Evolutionary conservation across 1,140 invertebrate species (phyloP).

Genomic region (Harpegnathos saltator): DNA sequence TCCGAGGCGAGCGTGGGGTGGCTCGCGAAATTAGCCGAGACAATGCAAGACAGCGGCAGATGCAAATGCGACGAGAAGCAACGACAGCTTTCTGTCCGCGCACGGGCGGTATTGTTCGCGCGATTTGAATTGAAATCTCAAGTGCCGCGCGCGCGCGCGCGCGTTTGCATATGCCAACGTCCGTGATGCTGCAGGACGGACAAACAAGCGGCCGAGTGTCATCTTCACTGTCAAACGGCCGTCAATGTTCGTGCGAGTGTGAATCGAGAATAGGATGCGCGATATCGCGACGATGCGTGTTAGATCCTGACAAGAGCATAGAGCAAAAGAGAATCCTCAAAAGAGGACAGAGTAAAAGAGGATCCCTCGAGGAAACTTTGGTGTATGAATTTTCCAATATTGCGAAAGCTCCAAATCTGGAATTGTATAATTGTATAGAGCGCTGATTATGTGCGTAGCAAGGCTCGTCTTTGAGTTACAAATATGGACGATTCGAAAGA

Average conservation of each 20-base stretch:
- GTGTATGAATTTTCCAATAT: not conserved
- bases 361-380: not conserved
- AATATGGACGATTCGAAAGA: too few relatives aligned
- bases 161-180: constrained; percentile 61
- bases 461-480: too few relatives aligned
- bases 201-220: constrained; percentile 44
- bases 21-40: constrained; percentile 84
- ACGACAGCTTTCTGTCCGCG: constrained; percentile 73
- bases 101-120: constrained; percentile 73
- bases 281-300: not conserved
- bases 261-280: constrained; percentile 28
- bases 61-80: constrained; percentile 80
- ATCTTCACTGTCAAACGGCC: constrained; percentile 39
- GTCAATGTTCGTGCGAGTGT: constrained; percentile 48
- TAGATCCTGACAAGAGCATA: not conserved
- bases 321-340: not conserved
- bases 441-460: too few relatives aligned
- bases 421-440: too few relatives aligned
- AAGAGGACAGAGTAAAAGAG: not conserved
- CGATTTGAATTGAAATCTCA: constrained; percentile 78
- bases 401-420: too few relatives aligned
- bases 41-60: constrained; percentile 81
- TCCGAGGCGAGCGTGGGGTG: constrained; percentile 68
- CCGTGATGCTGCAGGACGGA: constrained; percentile 26
- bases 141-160: constrained; percentile 69